Evolutionary conservation across 2,113 vertebrate species (phyloP), one percentile per base, ranked within the genome.

Genomic region (Seriola rivoliana): DNA sequence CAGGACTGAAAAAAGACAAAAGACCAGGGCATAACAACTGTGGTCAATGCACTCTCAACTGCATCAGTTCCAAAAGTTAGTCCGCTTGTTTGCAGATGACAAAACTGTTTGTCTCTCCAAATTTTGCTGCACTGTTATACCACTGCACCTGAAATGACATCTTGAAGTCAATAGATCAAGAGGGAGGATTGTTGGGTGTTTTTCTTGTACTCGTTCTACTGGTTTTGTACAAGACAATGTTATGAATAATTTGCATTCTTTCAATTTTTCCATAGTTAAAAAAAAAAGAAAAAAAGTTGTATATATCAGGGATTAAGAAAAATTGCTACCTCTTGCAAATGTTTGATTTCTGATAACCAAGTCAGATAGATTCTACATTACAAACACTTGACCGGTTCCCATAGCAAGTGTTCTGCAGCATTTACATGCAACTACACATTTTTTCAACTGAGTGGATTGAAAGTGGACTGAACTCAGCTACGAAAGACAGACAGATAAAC

Each of bases 401-500:
- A 1, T 36, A 9, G 7, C 17, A n/a, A 29, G 17, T 48, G 48
- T 38, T 44, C 59, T 38, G 32, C 48, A 70, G 16, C 8, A 32
- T 71, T 58, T 3, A 23, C 17, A 68, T 64, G 9, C 21, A 38
- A 64, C 14, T 44, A 21, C 19, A 10, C n/a, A 29, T 63, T 34
- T 70, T 2, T 75, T 80, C 1, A 58, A 58, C 55, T 60, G 80
- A 85, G 25, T 64, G 40, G 13, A 48, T 42, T 90, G 86, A 85
- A 70, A 89, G 86, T 78, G 86, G 40, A 90, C 58, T 86, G 68
- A 92, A 84, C 62, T 78, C 80, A 80, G 58, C 29, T 57, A 9
- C 17, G 73, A 84, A 75, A 44, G 76, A 84, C 74, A 77, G 42
- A 54, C 52, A 71, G 46, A 80, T 42, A 74, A 81, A 80, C 55